A percentile compares a stretch with the other conserved stretches of the same genome.
Conservation (phyloP, 2,797 vertebrate species). For the Spinibarbus caldwelli region DNA sequence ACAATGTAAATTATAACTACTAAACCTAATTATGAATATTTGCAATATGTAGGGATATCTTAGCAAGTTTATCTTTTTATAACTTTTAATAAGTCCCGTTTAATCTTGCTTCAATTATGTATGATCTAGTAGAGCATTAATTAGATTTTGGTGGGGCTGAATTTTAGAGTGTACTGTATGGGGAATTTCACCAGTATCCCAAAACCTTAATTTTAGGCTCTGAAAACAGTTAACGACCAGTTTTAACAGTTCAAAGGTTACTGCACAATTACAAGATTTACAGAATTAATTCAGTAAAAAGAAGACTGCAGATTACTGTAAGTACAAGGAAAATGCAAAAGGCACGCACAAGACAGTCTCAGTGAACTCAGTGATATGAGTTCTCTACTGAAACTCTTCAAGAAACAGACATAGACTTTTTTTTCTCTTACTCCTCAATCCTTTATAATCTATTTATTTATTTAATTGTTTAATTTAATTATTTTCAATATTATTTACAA, state of each 20-base stretch:
- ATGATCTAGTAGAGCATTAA: conserved; percentile 7
- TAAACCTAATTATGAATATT: background rate
- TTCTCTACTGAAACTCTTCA: background rate
- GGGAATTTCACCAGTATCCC: background rate
- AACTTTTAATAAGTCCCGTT: background rate
- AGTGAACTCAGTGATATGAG: background rate
- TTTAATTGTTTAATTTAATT: background rate
- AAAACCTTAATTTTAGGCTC: background rate
- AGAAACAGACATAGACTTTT: too few relatives aligned
- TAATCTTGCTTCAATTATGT: conserved; percentile 23
- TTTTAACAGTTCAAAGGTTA: conserved; percentile 1
- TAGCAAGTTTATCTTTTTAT: background rate
- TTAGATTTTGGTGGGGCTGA: background rate
- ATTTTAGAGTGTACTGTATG: background rate
- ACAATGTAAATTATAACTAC: background rate
- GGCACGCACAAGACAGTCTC: background rate
- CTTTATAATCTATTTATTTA: background rate
- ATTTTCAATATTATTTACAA: background rate
- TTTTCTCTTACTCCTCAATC: too few relatives aligned
- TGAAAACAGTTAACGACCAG: background rate
- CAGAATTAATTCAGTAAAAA: background rate
- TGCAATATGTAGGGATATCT: background rate
- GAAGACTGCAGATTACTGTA: background rate
- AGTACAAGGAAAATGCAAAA: background rate
- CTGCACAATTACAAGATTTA: background rate